Conservation (phyloP, 2,797 vertebrate genomes). For the Oryzias sinensis region DNA sequence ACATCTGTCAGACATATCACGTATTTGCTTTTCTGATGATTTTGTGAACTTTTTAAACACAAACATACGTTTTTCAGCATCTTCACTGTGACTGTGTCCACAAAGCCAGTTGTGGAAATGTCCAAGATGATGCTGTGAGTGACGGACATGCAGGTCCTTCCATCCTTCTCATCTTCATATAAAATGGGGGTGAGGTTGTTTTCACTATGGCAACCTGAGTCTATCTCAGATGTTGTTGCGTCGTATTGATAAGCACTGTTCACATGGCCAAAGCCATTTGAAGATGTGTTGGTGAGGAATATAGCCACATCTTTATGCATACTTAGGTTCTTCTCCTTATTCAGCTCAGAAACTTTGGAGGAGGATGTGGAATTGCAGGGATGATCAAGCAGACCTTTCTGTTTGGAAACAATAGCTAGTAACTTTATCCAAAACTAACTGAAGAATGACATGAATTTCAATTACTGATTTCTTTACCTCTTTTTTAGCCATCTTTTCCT, state of each 20-base stretch:
- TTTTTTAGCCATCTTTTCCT: slow-evolving; percentile 71
- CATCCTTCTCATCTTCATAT: slow-evolving; percentile 16
- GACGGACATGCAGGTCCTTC: neutral
- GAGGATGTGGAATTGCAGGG: slow-evolving; percentile 3
- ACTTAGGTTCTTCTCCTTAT: neutral
- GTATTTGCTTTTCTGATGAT: neutral
- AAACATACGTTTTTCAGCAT: slow-evolving; percentile 70
- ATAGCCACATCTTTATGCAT: slow-evolving; percentile 15
- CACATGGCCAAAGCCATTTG: slow-evolving; percentile 24
- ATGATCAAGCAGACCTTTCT: slow-evolving; percentile 20
- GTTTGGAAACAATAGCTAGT: neutral
- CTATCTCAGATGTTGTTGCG: slow-evolving; percentile 26
- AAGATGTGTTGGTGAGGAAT: slow-evolving; percentile 2
- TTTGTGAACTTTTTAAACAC: neutral
- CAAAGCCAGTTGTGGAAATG: slow-evolving; percentile 82
- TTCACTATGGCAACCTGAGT: slow-evolving; percentile 19
- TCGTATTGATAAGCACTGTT: slow-evolving; percentile 63
- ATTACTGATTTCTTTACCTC: slow-evolving; percentile 68
- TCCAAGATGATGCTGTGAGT: slow-evolving; percentile 86
- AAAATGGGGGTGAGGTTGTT: slow-evolving; percentile 10
- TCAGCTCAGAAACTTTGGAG: slow-evolving; percentile 12
- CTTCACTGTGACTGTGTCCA: slow-evolving; percentile 75
- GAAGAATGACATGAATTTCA: neutral
- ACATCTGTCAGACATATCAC: neutral
- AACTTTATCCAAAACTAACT: neutral